Percentiles rank a stretch among this genome's conserved stretches.
These are phyloP conservation scores for Tachypleus tridentatus DNA, from an alignment of 1,140 invertebrate genomes.

Conservation along the genomic window DNA sequence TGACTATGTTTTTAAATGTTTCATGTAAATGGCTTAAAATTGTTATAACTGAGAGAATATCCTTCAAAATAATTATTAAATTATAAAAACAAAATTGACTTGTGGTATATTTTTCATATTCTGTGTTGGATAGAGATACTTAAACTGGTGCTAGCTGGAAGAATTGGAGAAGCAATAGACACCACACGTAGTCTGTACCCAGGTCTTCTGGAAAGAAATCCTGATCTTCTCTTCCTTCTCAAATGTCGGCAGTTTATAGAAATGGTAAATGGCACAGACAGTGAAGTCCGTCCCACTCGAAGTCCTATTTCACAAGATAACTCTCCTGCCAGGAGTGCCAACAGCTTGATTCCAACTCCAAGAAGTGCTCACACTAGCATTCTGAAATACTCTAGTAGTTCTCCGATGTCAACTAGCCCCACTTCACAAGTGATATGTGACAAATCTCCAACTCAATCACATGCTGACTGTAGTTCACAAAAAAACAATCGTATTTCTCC, in stretches of 20 bases:
- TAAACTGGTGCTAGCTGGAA: constrained; percentile 75
- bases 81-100: no score
- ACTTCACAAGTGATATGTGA: no score
- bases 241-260: constrained; percentile 97
- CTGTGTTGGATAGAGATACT: constrained; percentile 58
- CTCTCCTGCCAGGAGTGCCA: constrained; percentile 26
- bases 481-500: constrained; percentile 3
- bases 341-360: constrained; percentile 12
- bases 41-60: no score
- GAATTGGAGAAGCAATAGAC: constrained; percentile 91
- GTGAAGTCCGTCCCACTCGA: constrained; percentile 27
- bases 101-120: no score
- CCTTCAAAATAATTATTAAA: no score
- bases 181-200: constrained; percentile 78
- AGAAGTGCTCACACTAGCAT: no score
- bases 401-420: no score
- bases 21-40: no score
- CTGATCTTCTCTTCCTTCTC: constrained; percentile 81
- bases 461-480: no score
- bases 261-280: constrained; percentile 44
- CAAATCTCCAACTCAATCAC: no score
- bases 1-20: no score
- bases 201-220: constrained; percentile 73
- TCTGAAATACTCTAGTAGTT: no score
- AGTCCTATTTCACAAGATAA: constrained; percentile 23